Evolutionary conservation across 1,140 invertebrate species (phyloP), one percentile per base, ranked within the genome.

Genomic region (Lordiphosa stackelbergi): DNA sequence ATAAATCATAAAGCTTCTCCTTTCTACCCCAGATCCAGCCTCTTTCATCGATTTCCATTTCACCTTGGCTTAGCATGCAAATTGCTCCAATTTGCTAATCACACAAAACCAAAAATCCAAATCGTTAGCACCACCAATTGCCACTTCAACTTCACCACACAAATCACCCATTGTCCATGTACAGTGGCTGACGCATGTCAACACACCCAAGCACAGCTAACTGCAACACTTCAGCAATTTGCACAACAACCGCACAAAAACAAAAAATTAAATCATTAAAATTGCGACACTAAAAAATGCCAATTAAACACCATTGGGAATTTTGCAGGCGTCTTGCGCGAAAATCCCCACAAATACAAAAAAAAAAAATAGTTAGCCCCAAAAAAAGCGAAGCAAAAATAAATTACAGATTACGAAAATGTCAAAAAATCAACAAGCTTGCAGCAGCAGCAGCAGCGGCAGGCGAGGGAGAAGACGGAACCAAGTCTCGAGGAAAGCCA

Each of bases 251-350:
- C 22, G 5, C 22, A 49, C 4, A 47, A 51, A 12, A 24, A 38
- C 8, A 28, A 46, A 52, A 69, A 69, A 69, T 56, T 69, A 69
- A 69, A 69, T 69, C 69, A 72, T 72, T 72, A 69, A 65, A 74
- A 74, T 73, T 74, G 53, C 59, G 48, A 60, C 54, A 69, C 71
- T 74, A 56, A 75, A 49, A 77, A 68, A 66, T 71, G 68, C 49
- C 64, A 75, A 77, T 77, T 77, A 75, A 71, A 74, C 55, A 70
- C 61, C 66, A 51, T 64, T 72, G 69, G 63, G 60, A 70, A 71
- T 70, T 71, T 61, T 34, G 28, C 28, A 10, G 45, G 22, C 13
- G 22, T 24, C 22, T 24, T 24, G 22, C 22, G 22, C 22, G 22
- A 24, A 24, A 24, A 24, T 24, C 22, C 22, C 22, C 4, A 19